Percentiles rank a stretch among this genome's conserved stretches.
phyloP scores from a whole-genome alignment of 2,888 invertebrate species.

The Galerucella calmariensis region DNA sequence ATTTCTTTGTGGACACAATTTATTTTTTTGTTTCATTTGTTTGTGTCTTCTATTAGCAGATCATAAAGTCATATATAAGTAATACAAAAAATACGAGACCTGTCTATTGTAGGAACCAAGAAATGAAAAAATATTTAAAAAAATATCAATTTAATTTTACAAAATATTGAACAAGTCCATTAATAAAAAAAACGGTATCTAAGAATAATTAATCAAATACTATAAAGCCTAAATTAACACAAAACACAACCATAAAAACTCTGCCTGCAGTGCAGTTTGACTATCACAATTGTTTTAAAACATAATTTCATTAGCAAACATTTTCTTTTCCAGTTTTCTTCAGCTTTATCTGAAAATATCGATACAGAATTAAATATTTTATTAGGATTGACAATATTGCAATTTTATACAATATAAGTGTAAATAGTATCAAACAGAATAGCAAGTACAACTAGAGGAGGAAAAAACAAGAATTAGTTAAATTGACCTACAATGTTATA shows the following conservation, averaged over 20 bases:
- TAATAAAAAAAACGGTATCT: neutral
- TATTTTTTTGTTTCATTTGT: too few relatives aligned
- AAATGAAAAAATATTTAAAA: neutral
- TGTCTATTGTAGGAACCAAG: neutral
- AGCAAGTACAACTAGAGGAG: too few relatives aligned
- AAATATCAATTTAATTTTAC: slow-evolving; percentile 1
- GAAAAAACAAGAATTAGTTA: too few relatives aligned
- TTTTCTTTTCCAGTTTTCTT: slow-evolving; percentile 15
- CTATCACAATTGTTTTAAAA: slow-evolving; percentile 4
- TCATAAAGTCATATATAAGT: too few relatives aligned
- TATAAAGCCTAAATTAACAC: neutral
- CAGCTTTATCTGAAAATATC: slow-evolving; percentile 4
- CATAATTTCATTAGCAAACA: neutral
- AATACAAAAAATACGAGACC: too few relatives aligned
- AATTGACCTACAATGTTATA: too few relatives aligned
- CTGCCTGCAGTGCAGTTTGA: neutral
- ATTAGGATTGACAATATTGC: neutral
- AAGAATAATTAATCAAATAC: neutral
- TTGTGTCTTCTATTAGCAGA: too few relatives aligned
- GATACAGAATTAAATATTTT: too few relatives aligned
- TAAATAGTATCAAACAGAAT: neutral
- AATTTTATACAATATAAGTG: neutral
- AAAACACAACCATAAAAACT: neutral
- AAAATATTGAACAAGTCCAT: neutral
- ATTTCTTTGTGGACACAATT: too few relatives aligned